phyloP scores from a whole-genome alignment of 23 tunicate species.

The Trididemnum miniatum region DNA sequence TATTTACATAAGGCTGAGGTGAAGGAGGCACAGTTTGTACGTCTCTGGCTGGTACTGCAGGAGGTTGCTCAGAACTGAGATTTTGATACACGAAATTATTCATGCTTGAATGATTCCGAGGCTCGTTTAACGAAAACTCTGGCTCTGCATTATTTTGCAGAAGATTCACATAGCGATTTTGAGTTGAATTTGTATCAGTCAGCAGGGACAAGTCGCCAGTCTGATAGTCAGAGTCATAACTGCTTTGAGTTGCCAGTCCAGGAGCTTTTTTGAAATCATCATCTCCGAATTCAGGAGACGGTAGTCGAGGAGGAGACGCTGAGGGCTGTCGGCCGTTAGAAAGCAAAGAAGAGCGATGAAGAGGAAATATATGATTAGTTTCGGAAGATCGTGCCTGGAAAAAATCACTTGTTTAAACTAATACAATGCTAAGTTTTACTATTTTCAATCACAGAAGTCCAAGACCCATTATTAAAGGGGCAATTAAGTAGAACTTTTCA shows the following conservation, averaged over 20 bases:
- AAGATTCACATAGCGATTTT: slow-evolving; percentile 20
- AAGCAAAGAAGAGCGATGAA: not conserved
- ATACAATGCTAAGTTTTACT: no score
- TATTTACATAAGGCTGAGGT: slow-evolving; percentile 22
- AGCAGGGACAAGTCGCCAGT: slow-evolving; percentile 48
- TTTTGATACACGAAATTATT: slow-evolving; percentile 13
- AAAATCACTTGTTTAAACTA: no score
- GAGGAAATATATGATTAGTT: slow-evolving; percentile 6
- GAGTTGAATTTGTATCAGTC: not conserved
- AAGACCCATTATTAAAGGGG: no score
- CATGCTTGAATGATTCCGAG: not conserved
- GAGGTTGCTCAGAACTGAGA: slow-evolving; percentile 23
- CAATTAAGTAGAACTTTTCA: no score
- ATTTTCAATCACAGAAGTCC: no score
- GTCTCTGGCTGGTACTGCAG: slow-evolving; percentile 53
- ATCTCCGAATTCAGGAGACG: slow-evolving; percentile 42
- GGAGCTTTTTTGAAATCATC: slow-evolving; percentile 48
- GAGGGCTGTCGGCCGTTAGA: slow-evolving; percentile 19
- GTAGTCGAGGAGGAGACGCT: slow-evolving; percentile 36
- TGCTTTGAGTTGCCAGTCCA: slow-evolving; percentile 51
- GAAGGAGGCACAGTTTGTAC: not conserved
- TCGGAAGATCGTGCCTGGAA: slow-evolving; percentile 27
- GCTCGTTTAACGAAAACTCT: not conserved
- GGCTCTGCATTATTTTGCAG: not conserved
- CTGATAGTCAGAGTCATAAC: slow-evolving; percentile 79